Evolutionary conservation across 2,113 vertebrate species (phyloP).

Genomic region (Corythornis madagascariensis): DNA sequence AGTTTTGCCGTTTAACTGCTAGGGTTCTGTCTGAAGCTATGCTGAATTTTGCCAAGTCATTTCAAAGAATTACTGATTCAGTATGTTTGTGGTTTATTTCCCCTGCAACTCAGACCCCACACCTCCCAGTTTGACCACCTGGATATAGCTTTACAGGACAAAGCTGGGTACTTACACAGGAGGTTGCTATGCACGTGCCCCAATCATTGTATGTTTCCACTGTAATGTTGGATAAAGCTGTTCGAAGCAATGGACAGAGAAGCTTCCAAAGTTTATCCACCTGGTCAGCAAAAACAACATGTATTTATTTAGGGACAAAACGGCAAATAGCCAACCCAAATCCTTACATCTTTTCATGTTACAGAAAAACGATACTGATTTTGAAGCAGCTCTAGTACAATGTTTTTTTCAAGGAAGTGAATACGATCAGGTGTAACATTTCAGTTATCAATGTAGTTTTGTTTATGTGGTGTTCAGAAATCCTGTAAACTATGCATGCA

Average conservation of each 20-base stretch:
- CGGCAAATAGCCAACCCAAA: neutral
- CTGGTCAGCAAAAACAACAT: slow-evolving; percentile 70
- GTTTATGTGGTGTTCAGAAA: neutral
- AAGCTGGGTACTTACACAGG: slow-evolving; percentile 84
- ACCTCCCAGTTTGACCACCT: neutral
- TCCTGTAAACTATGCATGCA: neutral
- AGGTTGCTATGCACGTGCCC: slow-evolving; percentile 96
- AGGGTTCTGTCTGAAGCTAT: neutral
- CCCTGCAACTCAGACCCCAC: neutral
- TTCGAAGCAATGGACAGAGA: slow-evolving; percentile 90
- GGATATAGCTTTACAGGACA: neutral
- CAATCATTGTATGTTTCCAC: slow-evolving; percentile 95
- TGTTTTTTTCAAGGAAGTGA: neutral
- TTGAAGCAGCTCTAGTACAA: neutral
- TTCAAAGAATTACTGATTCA: neutral
- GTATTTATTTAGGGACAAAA: neutral
- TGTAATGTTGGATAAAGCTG: slow-evolving; percentile 92
- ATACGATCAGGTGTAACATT: neutral
- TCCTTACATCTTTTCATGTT: neutral
- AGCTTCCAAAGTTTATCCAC: slow-evolving; percentile 91
- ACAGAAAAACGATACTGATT: neutral
- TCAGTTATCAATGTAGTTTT: neutral
- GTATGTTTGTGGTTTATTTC: neutral
- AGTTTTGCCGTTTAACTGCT: neutral
- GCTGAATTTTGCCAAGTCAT: neutral